Evolutionary conservation across 2,113 vertebrate genomes (phyloP), one percentile per base, ranked within the genome.

Genomic region (Tupaia tana): DNA sequence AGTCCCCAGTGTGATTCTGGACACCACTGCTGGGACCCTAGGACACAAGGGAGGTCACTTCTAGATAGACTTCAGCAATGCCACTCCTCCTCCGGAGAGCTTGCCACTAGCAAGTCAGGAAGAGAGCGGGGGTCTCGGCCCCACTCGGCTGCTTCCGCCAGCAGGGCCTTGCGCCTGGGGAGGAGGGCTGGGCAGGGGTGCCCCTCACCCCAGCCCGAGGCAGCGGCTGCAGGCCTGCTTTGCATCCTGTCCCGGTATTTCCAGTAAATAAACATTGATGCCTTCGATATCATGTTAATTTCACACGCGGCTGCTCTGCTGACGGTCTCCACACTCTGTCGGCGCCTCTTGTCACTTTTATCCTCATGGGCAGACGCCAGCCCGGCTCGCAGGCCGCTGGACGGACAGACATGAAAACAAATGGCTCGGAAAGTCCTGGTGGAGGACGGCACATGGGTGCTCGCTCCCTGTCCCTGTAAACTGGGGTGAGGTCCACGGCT

Each of bases 241-340:
- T 93, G 96, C 15, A 1, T 80, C 2, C 94, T 94, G 80, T 96
- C 96, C 31, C 91, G 69, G 97, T 97, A 97, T 95, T 96, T 96
- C 97, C 98, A 97, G 94, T 98, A 98, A 98, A 98, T 98, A 98
- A 98, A 97, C 97, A 98, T 93, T 95, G 98, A 98, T 82, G 81
- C 97, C 98, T 98, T 97, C 14, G 93, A 95, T 97, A 97, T 93
- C 97, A 94, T 98, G 98, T 98, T 99, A 98, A 98, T 98, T 99
- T 98, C 98, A 98, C 98, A 98, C 98, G 98, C 97, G 86, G 97
- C 98, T 98, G 98, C 98, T 96, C 97, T 29, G 97, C 98, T 98
- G 98, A 98, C 98, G 98, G 98, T 94, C 97, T 96, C 98, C 98
- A 97, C 97, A 96, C 92, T 96, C 97, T 0, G 66, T 97, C 96